These are phyloP conservation scores for Pardalotus punctatus DNA, from an alignment of 2,113 vertebrate genomes.

Conservation along the genomic window DNA sequence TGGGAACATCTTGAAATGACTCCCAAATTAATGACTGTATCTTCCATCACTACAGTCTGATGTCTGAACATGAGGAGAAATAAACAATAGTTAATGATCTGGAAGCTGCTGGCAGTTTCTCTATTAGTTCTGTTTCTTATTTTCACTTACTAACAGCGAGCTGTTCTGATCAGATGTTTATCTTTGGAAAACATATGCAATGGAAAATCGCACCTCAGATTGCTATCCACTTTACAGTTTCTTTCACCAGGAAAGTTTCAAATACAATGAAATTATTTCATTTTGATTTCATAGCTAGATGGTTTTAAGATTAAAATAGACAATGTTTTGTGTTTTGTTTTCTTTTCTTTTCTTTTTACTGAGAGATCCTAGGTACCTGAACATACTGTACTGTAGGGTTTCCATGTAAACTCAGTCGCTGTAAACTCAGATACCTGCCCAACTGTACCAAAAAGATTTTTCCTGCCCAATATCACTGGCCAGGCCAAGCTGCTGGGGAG, in stretches of 20 bases:
- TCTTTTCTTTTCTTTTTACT: neutral
- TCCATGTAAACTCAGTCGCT: neutral
- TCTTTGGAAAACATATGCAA: constrained; percentile 40
- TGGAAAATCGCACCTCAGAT: constrained; percentile 42
- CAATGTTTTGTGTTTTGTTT: neutral
- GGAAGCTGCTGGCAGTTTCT: constrained; percentile 63
- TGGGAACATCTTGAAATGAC: constrained; percentile 81
- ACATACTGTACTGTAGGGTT: neutral
- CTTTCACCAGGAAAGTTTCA: neutral
- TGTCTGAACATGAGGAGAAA: constrained; percentile 69
- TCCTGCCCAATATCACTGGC: neutral
- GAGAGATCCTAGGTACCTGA: neutral
- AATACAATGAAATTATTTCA: neutral
- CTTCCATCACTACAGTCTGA: constrained; percentile 56
- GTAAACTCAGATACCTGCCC: fast-evolving
- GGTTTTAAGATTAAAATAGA: neutral
- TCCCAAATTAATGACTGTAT: constrained; percentile 65
- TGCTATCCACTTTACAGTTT: neutral
- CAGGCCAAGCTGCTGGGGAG: neutral
- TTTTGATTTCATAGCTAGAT: neutral
- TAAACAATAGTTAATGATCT: constrained; percentile 71
- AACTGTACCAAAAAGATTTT: neutral
- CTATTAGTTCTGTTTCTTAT: constrained; percentile 61
- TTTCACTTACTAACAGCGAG: constrained; percentile 48
- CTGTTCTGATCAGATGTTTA: constrained; percentile 57